Percentiles rank a stretch among this genome's conserved stretches.
These are phyloP conservation scores for Girardinus metallicus DNA, from an alignment of 2,797 vertebrate species.

Conservation along the genomic window DNA sequence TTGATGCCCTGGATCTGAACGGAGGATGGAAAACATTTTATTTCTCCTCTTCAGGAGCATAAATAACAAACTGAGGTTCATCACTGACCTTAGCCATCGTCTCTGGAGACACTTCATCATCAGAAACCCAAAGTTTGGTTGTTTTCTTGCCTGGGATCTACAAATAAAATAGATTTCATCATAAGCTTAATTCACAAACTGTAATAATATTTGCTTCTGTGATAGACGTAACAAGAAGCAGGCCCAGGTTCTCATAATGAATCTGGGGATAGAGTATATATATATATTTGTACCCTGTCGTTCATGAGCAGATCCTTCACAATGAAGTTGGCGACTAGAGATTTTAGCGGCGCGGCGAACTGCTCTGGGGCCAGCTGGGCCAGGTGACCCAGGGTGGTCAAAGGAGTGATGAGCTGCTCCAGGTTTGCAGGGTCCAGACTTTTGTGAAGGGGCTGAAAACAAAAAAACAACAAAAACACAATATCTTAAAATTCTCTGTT, in stretches of 20 bases:
- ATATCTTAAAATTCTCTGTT: background rate
- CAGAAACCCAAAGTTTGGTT: slow-evolving; percentile 95
- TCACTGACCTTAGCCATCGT: slow-evolving; percentile 93
- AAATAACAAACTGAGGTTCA: background rate
- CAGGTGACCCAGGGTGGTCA: slow-evolving; percentile 96
- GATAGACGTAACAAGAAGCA: background rate
- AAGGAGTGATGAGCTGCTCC: slow-evolving; percentile 94
- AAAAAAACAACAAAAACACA: background rate
- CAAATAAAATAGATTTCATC: slow-evolving; percentile 8
- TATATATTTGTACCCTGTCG: slow-evolving; percentile 83
- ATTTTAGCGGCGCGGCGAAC: slow-evolving; percentile 94
- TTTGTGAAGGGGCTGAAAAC: slow-evolving; percentile 91
- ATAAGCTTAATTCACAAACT: background rate
- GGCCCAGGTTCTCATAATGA: background rate
- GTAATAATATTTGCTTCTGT: background rate
- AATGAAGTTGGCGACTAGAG: slow-evolving; percentile 96
- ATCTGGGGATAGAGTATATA: background rate
- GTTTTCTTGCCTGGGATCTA: slow-evolving; percentile 98
- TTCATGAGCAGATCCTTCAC: slow-evolving; percentile 99
- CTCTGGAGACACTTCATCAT: slow-evolving; percentile 96
- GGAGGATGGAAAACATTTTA: background rate
- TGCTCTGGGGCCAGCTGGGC: slow-evolving; percentile 96
- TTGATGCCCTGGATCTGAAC: slow-evolving; percentile 95
- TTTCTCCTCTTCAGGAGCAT: background rate
- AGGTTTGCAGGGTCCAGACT: slow-evolving; percentile 93